Evolutionary conservation across 2,113 vertebrate species (phyloP).

Genomic region (Sula dactylatra): DNA sequence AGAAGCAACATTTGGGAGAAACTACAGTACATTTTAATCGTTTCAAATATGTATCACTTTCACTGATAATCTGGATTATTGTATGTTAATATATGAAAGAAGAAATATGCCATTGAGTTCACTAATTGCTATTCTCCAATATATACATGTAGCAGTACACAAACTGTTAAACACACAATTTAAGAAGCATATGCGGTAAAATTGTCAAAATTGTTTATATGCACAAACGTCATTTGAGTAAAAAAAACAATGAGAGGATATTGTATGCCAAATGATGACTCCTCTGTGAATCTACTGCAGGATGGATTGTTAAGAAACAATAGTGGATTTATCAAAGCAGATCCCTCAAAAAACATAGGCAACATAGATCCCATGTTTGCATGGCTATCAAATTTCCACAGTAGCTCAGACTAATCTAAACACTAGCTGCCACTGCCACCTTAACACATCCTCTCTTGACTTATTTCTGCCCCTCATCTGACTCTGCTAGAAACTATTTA

Average conservation of each 20-base stretch:
- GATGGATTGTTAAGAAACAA: background rate
- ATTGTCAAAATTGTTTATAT: background rate
- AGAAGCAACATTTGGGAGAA: background rate
- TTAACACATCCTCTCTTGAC: background rate
- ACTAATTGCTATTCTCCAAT: background rate
- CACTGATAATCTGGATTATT: background rate
- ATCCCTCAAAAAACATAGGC: background rate
- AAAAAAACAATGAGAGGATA: background rate
- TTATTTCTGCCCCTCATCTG: background rate
- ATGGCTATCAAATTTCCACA: background rate
- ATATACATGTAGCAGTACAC: background rate
- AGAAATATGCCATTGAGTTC: background rate
- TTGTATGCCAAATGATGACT: background rate
- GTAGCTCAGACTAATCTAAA: background rate
- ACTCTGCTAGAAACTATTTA: background rate
- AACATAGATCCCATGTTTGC: background rate
- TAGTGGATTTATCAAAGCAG: background rate
- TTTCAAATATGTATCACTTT: background rate
- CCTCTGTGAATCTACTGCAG: background rate
- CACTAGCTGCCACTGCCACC: rapidly evolving
- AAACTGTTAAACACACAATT: background rate
- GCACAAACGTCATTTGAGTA: background rate
- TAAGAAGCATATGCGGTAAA: background rate
- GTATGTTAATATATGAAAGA: background rate
- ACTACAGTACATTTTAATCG: background rate